Percentiles rank a stretch among this genome's conserved stretches.
phyloP scores from a whole-genome alignment of 2,888 invertebrate species.

The Mythimna loreyi region DNA sequence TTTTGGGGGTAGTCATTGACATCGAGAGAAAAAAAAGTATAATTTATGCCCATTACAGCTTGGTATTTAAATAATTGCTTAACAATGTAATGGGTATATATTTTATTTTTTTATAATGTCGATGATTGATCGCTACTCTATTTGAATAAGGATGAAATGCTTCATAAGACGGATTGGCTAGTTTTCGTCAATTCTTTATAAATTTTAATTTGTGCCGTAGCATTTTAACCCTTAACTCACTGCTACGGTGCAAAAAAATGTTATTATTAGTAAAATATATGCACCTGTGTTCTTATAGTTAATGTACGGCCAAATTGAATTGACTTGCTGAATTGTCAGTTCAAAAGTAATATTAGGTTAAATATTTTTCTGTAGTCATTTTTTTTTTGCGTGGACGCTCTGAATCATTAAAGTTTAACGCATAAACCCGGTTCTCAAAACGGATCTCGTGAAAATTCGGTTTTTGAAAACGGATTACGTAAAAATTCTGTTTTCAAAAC shows the following conservation, averaged over 20 bases:
- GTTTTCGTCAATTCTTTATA: conserved; percentile 79
- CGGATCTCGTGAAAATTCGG: conserved; percentile 15
- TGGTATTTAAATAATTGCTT: conserved; percentile 62
- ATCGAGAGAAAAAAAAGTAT: conserved; percentile 51
- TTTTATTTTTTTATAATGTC: conserved; percentile 37
- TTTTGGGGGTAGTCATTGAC: conserved; percentile 53
- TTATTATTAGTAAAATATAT: conserved; percentile 61
- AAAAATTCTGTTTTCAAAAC: not conserved
- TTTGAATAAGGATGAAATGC: conserved; percentile 59
- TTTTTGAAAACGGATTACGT: not conserved
- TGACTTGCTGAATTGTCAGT: conserved; percentile 69
- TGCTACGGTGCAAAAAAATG: conserved; percentile 62
- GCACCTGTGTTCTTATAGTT: conserved; percentile 72
- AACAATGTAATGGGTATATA: conserved; percentile 53
- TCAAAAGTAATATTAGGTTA: conserved; percentile 63
- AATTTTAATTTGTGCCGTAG: conserved; percentile 74
- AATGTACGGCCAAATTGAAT: conserved; percentile 77
- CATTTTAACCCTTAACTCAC: conserved; percentile 62
- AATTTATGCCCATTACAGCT: conserved; percentile 49
- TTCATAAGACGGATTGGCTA: conserved; percentile 66
- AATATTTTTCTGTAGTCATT: conserved; percentile 54
- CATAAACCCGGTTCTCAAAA: not conserved
- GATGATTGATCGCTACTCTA: conserved; percentile 38
- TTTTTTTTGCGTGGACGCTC: conserved; percentile 59
- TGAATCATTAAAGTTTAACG: conserved; percentile 38